Conservation (phyloP, 2,888 invertebrate genomes). For the Fragum fragum region DNA sequence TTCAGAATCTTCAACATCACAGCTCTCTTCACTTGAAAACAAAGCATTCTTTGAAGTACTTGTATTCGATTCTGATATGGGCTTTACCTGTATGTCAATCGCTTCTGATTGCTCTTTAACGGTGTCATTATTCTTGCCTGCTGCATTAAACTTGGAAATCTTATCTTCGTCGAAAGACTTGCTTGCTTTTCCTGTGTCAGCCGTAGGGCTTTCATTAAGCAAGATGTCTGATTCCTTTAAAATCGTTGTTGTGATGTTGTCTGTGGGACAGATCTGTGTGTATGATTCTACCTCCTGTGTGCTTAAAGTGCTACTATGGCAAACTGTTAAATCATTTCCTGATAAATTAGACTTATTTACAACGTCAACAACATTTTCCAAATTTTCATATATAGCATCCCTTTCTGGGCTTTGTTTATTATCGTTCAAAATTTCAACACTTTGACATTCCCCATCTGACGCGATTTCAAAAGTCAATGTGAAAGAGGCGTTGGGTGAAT, state of each 20-base stretch:
- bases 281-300: too few species aligned
- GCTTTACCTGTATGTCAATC: neutral
- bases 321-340: too few species aligned
- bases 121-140: neutral
- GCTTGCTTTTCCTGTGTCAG: too few species aligned
- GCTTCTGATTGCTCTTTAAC: neutral
- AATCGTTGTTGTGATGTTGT: too few species aligned
- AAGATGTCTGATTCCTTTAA: too few species aligned
- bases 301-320: too few species aligned
- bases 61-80: neutral
- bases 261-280: too few species aligned
- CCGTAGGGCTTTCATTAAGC: too few species aligned
- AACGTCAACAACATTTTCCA: neutral
- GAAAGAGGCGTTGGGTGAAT: constrained; percentile 31
- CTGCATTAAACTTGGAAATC: too few species aligned
- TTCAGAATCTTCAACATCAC: constrained; percentile 5
- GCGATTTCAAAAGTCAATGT: constrained; percentile 25
- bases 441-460: constrained; percentile 25
- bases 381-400: neutral
- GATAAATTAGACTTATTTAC: too few species aligned
- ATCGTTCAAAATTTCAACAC: neutral
- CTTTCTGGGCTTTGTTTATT: neutral
- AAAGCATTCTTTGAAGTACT: neutral
- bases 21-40: neutral
- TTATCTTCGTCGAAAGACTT: too few species aligned